Percentiles rank a stretch among this genome's conserved stretches.
phyloP scores from a whole-genome alignment of 30 jellyfish, hydroid and myxozoan genomes.

The Turritopsis dohrnii region DNA sequence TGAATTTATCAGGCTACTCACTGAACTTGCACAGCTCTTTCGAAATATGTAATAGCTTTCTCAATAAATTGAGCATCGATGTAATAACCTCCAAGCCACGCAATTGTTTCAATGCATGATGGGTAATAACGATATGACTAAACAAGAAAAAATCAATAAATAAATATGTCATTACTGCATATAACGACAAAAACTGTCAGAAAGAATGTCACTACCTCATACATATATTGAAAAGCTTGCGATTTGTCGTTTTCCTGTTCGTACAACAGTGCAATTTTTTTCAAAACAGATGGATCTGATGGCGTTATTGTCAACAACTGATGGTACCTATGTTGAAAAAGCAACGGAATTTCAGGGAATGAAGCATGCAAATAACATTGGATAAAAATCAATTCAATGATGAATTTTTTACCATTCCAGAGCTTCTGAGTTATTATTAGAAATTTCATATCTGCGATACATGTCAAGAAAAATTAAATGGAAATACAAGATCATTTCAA shows the following conservation, averaged over 20 bases:
- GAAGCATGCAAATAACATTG: too few species aligned
- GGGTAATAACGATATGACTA: conserved; percentile 92
- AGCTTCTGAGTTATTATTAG: conserved; percentile 76
- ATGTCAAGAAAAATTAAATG: conserved; percentile 38
- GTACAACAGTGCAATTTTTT: conserved; percentile 73
- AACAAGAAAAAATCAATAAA: neutral
- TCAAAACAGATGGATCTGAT: conserved; percentile 82
- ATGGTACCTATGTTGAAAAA: conserved; percentile 64
- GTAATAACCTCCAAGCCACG: conserved; percentile 97
- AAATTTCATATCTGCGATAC: conserved; percentile 61
- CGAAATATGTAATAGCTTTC: conserved; percentile 94
- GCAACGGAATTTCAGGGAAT: too few species aligned
- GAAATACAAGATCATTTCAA: too few species aligned
- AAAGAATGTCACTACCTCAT: conserved; percentile 56
- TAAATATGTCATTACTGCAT: neutral
- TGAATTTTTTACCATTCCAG: conserved; percentile 79
- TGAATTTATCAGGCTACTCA: conserved; percentile 28
- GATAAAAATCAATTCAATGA: too few species aligned
- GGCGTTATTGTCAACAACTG: conserved; percentile 86
- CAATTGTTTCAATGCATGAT: conserved; percentile 78
- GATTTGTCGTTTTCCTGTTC: conserved; percentile 93
- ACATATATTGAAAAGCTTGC: conserved; percentile 91
- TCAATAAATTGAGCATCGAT: conserved; percentile 97
- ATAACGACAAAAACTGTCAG: neutral
- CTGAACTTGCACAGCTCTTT: conserved; percentile 96